phyloP scores from a whole-genome alignment of 2,797 vertebrate species.

The Dallia pectoralis region DNA sequence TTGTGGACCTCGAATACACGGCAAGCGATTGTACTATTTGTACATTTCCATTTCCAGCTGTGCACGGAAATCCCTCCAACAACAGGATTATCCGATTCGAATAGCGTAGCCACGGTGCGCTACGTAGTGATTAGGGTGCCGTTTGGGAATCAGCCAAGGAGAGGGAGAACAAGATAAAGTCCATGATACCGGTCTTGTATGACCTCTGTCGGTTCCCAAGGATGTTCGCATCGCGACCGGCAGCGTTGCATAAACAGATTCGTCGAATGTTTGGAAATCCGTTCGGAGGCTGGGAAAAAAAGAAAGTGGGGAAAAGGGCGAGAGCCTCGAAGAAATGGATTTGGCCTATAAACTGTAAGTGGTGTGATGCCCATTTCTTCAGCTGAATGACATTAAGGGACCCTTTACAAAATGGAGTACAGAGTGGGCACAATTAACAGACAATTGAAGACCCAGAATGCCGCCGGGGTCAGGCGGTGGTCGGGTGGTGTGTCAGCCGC shows the following conservation, averaged over 20 bases:
- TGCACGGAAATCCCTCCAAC: no score
- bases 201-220: slow-evolving; percentile 75
- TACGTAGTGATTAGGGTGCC: neutral
- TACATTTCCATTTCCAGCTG: no score
- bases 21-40: no score
- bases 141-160: slow-evolving; percentile 42
- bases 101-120: neutral
- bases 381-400: slow-evolving; percentile 83
- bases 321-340: slow-evolving; percentile 86
- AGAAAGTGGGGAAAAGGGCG: slow-evolving; percentile 51
- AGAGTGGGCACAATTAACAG: slow-evolving; percentile 89
- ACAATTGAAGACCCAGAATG: slow-evolving; percentile 85
- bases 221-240: slow-evolving; percentile 81
- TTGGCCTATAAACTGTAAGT: slow-evolving; percentile 88
- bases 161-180: slow-evolving; percentile 69
- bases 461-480: slow-evolving; percentile 40
- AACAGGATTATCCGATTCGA: no score
- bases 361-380: slow-evolving; percentile 85
- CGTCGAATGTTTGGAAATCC: slow-evolving; percentile 99
- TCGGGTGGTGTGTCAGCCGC: slow-evolving; percentile 80
- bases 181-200: slow-evolving; percentile 91
- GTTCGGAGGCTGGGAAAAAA: slow-evolving; percentile 81
- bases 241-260: slow-evolving; percentile 94
- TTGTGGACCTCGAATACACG: no score
- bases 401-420: slow-evolving; percentile 76